A percentile compares a stretch with the other conserved stretches of the same genome.
Evolutionary conservation across 2,888 invertebrate genomes (phyloP).

Genomic region (Stenolophus ochropezus): DNA sequence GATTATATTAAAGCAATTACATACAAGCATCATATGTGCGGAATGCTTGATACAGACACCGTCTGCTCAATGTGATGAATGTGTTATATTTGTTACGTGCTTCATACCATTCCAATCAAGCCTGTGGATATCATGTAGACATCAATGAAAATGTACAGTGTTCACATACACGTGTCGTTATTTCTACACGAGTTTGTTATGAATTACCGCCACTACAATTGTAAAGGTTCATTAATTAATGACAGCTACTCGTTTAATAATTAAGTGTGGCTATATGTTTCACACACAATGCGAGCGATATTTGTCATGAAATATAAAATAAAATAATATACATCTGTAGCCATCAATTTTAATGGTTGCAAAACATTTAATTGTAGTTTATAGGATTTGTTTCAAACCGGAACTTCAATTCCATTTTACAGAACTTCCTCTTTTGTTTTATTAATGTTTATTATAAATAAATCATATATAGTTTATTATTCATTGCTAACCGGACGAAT

Average conservation of each 20-base stretch:
- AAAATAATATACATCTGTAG: not conserved
- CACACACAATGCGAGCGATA: not conserved
- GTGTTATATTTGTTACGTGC: not conserved
- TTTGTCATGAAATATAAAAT: not conserved
- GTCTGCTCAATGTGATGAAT: not conserved
- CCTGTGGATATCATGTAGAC: not conserved
- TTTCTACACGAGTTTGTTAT: not conserved
- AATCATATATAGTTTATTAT: too few species aligned
- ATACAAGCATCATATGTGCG: not conserved
- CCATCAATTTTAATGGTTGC: not conserved
- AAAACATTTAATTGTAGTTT: too few species aligned
- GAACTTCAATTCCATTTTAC: too few species aligned
- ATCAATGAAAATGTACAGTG: not conserved
- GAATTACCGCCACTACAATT: not conserved
- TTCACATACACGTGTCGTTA: not conserved
- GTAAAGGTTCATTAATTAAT: not conserved
- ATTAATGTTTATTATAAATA: too few species aligned
- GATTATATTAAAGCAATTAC: not conserved
- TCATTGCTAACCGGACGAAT: too few species aligned
- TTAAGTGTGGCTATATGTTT: not conserved
- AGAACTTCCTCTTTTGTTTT: too few species aligned
- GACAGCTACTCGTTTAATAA: not conserved
- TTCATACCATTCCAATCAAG: not conserved
- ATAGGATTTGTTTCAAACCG: too few species aligned
- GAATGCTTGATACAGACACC: not conserved